Percentiles rank a stretch among this genome's conserved stretches.
Conservation (phyloP, 37 sponge, comb jelly and placozoan species). For the Bolinopsis microptera region DNA sequence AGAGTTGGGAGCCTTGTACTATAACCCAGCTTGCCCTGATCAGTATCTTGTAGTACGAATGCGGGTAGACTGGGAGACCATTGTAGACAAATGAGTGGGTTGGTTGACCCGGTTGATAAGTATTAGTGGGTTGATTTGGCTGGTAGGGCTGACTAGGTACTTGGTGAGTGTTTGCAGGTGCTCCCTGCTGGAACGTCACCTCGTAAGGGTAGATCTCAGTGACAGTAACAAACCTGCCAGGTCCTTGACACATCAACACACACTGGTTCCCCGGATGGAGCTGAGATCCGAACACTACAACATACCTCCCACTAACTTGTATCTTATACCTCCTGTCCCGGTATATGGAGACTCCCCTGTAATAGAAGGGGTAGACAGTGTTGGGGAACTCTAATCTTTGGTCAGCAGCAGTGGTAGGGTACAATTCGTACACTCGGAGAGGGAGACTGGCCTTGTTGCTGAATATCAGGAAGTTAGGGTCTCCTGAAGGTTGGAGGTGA, state of each 20-base stretch:
- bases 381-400: background rate
- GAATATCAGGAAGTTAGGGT: background rate
- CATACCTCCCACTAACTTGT: background rate
- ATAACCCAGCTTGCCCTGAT: background rate
- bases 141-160: background rate
- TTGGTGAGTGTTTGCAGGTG: background rate
- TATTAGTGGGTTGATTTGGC: background rate
- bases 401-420: background rate
- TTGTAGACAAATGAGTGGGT: background rate
- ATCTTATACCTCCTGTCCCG: constrained; percentile 4
- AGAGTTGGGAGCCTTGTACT: background rate
- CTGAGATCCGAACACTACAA: constrained; percentile 3
- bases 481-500: background rate
- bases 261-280: background rate
- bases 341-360: background rate
- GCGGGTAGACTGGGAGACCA: constrained; percentile 9
- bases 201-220: constrained; percentile 2
- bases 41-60: background rate
- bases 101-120: background rate
- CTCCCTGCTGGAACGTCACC: background rate
- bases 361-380: constrained; percentile 22
- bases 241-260: background rate
- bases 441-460: background rate
- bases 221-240: background rate
- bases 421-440: background rate